phyloP scores from a whole-genome alignment of 2,888 invertebrate genomes.

The Listrodromus nycthemerus region DNA sequence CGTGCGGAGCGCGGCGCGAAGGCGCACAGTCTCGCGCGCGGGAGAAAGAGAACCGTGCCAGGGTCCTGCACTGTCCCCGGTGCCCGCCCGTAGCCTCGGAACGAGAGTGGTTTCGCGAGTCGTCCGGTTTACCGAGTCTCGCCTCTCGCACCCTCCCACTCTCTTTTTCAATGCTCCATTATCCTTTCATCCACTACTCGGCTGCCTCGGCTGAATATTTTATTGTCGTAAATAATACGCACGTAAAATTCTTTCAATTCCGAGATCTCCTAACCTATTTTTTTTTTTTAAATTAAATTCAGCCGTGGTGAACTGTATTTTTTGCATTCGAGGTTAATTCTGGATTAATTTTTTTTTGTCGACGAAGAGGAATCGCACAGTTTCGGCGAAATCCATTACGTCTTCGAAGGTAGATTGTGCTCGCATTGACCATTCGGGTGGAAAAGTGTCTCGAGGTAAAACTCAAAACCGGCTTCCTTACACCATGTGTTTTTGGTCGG shows the following conservation, averaged over 20 bases:
- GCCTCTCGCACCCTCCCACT: constrained; percentile 5
- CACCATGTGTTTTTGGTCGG: not conserved
- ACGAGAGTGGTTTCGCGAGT: constrained; percentile 59
- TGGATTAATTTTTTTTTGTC: not conserved
- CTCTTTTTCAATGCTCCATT: constrained; percentile 25
- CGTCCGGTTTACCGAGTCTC: constrained; percentile 50
- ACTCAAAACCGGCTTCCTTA: not conserved
- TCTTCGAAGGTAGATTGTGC: constrained; percentile 38
- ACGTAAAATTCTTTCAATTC: not conserved
- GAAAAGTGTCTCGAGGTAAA: not conserved
- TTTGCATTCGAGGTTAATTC: too few species aligned
- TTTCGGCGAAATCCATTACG: constrained; percentile 6
- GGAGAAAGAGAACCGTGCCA: constrained; percentile 60
- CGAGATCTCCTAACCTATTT: not conserved
- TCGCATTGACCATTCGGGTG: not conserved
- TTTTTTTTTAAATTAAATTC: not conserved
- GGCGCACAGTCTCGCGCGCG: constrained; percentile 8
- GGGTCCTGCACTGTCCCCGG: constrained; percentile 64
- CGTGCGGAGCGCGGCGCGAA: not conserved
- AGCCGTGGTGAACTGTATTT: too few species aligned
- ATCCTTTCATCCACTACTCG: constrained; percentile 28
- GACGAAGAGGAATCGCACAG: not conserved
- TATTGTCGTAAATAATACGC: not conserved
- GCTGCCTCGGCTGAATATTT: constrained; percentile 8
- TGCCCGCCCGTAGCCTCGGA: constrained; percentile 42